Evolutionary conservation across 2,888 invertebrate species (phyloP), one percentile per base, ranked within the genome.

Genomic region (Meghimatium bilineatum): DNA sequence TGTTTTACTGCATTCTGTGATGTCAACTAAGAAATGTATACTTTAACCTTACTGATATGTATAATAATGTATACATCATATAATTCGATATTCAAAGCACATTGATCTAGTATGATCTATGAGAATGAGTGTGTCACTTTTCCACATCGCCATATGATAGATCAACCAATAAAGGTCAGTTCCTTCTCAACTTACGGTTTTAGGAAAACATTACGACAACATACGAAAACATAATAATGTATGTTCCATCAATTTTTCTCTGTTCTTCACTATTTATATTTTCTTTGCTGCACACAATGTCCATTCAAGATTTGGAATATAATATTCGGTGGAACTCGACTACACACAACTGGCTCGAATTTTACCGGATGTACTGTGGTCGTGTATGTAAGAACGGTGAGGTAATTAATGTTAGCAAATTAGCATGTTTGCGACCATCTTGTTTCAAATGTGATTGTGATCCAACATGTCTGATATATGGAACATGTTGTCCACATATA

Each of bases 371-470:
- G 1, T 75, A 75, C 20, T 75, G 74, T 14, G 74, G 74, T 52
- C 29, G 52, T 17, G 49, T 52, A 5, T 75, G 74, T 29, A 49
- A 29, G 20, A 75, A 75, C 32, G 32, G n/a, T n/a, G n/a, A n/a
- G 44, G 1, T 29, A 6, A n/a, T 49, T 12, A 44, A 8, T 12
- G 32, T 12, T 0, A 8, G 1, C 32, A n/a, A 12, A 14, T 6
- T 38, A 17, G 1, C 1, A 29, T 66, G 38, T 38, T 29, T 12
- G 8, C 3, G 34, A 1, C 78, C 78, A 5, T 1, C n/a, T 1
- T 78, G 78, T 38, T 78, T 78, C 78, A 26, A n/a, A 2, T 78
- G 78, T 44, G 78, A 78, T 14, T 78, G 78, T 63, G 23, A 38
- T 5, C 44, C 78, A 44, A 78, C 78, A n/a, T 78, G 78, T 34